Percentiles rank a stretch among this genome's conserved stretches.
phyloP scores from a whole-genome alignment of 2,113 vertebrate species.

The Mus spicilegus region DNA sequence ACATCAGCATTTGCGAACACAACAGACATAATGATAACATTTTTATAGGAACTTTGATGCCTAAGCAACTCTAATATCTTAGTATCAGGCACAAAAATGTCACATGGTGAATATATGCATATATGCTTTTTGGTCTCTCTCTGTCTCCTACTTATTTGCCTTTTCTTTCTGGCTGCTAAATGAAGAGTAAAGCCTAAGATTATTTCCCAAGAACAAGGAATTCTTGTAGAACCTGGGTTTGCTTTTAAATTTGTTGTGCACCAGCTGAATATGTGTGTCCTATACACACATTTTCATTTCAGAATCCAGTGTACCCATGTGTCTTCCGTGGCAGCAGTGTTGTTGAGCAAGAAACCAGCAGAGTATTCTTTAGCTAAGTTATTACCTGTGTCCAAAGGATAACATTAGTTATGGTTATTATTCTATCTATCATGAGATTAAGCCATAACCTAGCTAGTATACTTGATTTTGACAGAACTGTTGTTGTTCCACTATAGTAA shows the following conservation, averaged over 20 bases:
- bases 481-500: not conserved
- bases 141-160: not conserved
- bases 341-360: not conserved
- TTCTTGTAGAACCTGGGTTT: not conserved
- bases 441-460: not conserved
- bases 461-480: not conserved
- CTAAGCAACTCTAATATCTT: not conserved
- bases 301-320: not conserved
- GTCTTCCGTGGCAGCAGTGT: not conserved
- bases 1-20: not conserved
- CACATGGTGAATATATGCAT: not conserved
- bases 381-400: not conserved
- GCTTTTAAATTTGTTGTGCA: not conserved
- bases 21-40: not conserved
- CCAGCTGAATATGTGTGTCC: not conserved
- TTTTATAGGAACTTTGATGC: not conserved
- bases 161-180: not conserved
- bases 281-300: not conserved
- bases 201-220: not conserved
- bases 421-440: not conserved
- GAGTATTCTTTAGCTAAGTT: not conserved
- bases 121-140: not conserved
- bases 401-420: not conserved
- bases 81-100: accelerated
- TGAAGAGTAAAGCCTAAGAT: not conserved